Conservation (phyloP, 2,797 vertebrate species). For the Threskiornis aethiopicus region DNA sequence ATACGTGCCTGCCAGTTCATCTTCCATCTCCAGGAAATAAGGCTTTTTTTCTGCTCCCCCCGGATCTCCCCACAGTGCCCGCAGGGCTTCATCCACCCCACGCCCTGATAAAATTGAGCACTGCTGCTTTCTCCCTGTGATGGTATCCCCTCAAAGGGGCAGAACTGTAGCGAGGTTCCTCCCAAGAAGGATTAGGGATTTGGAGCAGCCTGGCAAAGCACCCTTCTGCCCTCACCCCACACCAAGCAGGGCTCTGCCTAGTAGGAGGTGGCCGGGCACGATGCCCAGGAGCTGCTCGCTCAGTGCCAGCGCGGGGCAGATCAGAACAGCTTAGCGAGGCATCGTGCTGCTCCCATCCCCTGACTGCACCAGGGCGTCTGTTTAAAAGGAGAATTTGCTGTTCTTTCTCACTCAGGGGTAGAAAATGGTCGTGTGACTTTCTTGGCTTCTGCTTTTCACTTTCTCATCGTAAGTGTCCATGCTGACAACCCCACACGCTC, state of each 20-base stretch:
- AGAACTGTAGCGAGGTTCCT: neutral
- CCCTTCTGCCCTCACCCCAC: neutral
- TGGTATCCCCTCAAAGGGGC: neutral
- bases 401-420: neutral
- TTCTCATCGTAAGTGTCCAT: fast-evolving
- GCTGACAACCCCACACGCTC: neutral
- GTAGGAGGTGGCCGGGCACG: fast-evolving
- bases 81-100: neutral
- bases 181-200: neutral
- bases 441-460: neutral
- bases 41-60: neutral
- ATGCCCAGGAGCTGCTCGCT: neutral
- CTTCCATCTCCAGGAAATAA: neutral
- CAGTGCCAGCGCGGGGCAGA: neutral
- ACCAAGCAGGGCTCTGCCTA: neutral
- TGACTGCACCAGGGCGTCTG: fast-evolving
- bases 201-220: neutral
- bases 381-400: neutral
- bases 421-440: neutral
- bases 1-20: neutral
- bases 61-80: neutral
- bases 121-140: neutral
- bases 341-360: neutral
- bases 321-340: neutral
- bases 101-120: neutral